Evolutionary conservation across 2,797 vertebrate genomes (phyloP), one percentile per base, ranked within the genome.

Genomic region (Labroides dimidiatus): DNA sequence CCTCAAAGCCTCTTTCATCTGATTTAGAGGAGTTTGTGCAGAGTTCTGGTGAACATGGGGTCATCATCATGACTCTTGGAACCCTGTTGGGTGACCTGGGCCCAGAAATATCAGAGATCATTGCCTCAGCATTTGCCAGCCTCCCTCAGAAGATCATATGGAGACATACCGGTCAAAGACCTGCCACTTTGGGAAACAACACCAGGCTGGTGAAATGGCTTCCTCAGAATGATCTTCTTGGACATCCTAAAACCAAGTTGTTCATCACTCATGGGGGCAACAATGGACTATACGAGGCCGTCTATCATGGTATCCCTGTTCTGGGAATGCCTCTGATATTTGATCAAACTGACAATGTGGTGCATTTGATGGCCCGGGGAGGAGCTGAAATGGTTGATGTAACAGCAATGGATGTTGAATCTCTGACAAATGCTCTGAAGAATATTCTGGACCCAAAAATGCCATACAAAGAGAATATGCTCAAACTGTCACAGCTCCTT

Each of bases 231-330:
- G 89, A 93, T 23, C 15, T 93, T 27, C 77, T 93, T 0, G 87
- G 88, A 19, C 92, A 94, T 57, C 82, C 88, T 0, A 92, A 92
- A 73, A 92, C 87, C 17, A 84, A 77, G 0, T 62, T 73, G 2
- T 93, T 93, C 37, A 63, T 93, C 43, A 81, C 90, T 1, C 90
- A 93, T 8, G 92, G 91, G 1, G 90, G 90, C 0, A 92, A 90
- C 0, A 92, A 91, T 4, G 87, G 92, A 3, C 13, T 93, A 14
- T 92, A 91, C 0, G 60, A 94, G 56, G 90, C 91, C 60, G 87
- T 92, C 2, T 86, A 84, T 62, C 90, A 91, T 2, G 68, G 74
- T 4, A 84, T 92, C 8, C 88, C 89, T 6, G 16, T 91, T 54
- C 61, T 91, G 30, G 89, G 90, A 2, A 75, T 92, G 24, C 89